Evolutionary conservation across 1,140 invertebrate genomes (phyloP), one percentile per base, ranked within the genome.

Genomic region (Trissolcus basalis): DNA sequence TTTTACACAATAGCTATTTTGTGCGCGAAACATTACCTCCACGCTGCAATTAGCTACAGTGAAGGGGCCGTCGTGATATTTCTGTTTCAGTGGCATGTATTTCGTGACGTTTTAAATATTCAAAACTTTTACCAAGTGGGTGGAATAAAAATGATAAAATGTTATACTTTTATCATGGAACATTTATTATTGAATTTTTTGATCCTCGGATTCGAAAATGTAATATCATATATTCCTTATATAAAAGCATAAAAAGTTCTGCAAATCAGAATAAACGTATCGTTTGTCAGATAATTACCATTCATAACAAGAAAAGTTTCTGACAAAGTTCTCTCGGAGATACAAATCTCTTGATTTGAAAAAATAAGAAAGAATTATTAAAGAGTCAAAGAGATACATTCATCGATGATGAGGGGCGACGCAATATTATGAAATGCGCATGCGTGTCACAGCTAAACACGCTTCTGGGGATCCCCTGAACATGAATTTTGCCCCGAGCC

Each of bases 401-500:
- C 49, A 55, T 55, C 61, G 41, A 41, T 44, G 60, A 73, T 49
- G 70, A 67, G 45, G 51, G 19, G 35, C 35, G 12, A 13, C 11
- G 60, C 44, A 50, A 58, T 50, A 33, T 15, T 47, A 8, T 8
- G 8, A 15, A 14, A 13, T 13, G 44, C 51, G 71, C 71, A 56
- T 47, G 58, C 56, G 51, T 49, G 41, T 41, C 48, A 1, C 14
- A 50, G 11, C 36, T 12, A 41, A 53, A 41, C 61, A 45, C 33
- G 35, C 49, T 19, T 50, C 49, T 53, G 35, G 45, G 43, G 49
- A 44, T 59, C 67, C 67, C 64, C 44, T n/a, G 43, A 32, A 64
- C 59, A 71, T 53, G 59, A 63, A 63, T 71, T 36, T 58, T 58
- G 50, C 61, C 41, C 55, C 14, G 49, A 59, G 54, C 69, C 47